A percentile compares a stretch with the other conserved stretches of the same genome.
These are phyloP conservation scores for Smittia sp. DNA, from an alignment of 2,888 invertebrate genomes.

Conservation along the genomic window DNA sequence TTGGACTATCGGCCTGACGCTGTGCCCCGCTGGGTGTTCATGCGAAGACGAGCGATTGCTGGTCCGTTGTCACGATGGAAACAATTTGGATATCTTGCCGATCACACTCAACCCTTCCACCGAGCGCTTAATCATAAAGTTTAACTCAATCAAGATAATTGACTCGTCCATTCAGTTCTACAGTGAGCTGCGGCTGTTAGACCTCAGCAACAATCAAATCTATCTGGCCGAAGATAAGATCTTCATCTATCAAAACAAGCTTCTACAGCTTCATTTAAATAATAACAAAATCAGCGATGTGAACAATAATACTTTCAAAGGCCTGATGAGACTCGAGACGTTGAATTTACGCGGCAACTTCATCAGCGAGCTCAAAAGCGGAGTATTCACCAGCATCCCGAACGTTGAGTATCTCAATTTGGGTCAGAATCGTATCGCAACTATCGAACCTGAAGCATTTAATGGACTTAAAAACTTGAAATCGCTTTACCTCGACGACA, in stretches of 20 bases:
- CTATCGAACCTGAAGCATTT: conserved; percentile 60
- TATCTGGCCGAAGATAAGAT: conserved; percentile 60
- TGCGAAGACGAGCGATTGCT: conserved; percentile 67
- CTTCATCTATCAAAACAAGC: conserved; percentile 61
- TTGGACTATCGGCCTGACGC: conserved; percentile 9
- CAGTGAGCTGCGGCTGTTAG: conserved; percentile 62
- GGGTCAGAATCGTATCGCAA: conserved; percentile 61
- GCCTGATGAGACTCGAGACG: conserved; percentile 59
- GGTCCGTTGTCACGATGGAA: conserved; percentile 63
- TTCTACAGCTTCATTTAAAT: conserved; percentile 61
- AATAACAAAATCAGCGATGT: conserved; percentile 63
- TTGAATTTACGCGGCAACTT: conserved; percentile 63
- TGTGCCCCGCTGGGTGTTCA: conserved; percentile 62
- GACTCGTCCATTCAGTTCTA: conserved; percentile 66
- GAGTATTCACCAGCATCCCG: conserved; percentile 58
- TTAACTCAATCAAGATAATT: conserved; percentile 63
- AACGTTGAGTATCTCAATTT: conserved; percentile 63
- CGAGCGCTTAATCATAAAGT: conserved; percentile 60
- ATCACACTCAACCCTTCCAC: conserved; percentile 68
- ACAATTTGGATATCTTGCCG: conserved; percentile 63
- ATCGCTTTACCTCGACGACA: conserved; percentile 62
- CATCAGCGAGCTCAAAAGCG: conserved; percentile 58
- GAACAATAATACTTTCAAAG: conserved; percentile 61
- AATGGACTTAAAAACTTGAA: conserved; percentile 59
- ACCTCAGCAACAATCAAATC: conserved; percentile 63